Percentiles rank a stretch among this genome's conserved stretches.
These are phyloP conservation scores for Laterallus jamaicensis DNA, from an alignment of 2,113 vertebrate species.

Conservation along the genomic window DNA sequence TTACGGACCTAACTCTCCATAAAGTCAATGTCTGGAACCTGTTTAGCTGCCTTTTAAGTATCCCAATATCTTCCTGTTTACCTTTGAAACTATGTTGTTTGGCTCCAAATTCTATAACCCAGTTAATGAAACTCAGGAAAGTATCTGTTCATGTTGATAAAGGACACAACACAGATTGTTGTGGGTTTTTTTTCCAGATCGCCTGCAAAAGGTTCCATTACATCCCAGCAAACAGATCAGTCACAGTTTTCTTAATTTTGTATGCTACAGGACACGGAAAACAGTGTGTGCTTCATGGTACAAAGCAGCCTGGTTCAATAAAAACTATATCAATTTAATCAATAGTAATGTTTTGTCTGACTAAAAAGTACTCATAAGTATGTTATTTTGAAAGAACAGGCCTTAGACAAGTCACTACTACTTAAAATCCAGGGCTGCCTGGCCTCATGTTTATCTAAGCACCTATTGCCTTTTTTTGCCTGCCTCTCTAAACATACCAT, in stretches of 20 bases:
- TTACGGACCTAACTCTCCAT: background rate
- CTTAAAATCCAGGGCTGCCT: background rate
- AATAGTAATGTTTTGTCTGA: slow-evolving; percentile 16
- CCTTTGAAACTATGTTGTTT: background rate
- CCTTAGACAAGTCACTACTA: background rate
- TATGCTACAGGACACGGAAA: background rate
- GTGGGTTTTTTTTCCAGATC: background rate
- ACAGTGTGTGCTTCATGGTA: background rate
- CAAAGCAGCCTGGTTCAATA: background rate
- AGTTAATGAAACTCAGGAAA: background rate
- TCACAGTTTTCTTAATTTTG: background rate
- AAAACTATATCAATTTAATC: slow-evolving; percentile 32
- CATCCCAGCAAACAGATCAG: background rate
- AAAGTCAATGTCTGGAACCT: background rate
- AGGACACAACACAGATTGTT: background rate
- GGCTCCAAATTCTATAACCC: background rate
- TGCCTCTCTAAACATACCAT: background rate
- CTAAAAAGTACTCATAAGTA: background rate
- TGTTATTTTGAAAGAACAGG: background rate
- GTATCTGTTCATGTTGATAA: background rate
- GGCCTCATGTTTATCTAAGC: background rate
- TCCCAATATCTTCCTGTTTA: background rate
- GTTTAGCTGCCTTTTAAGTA: background rate
- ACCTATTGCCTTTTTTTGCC: background rate
- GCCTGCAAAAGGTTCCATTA: background rate